Evolutionary conservation across 2,797 vertebrate genomes (phyloP), one percentile per base, ranked within the genome.

Genomic region (Coregonus suidteri): DNA sequence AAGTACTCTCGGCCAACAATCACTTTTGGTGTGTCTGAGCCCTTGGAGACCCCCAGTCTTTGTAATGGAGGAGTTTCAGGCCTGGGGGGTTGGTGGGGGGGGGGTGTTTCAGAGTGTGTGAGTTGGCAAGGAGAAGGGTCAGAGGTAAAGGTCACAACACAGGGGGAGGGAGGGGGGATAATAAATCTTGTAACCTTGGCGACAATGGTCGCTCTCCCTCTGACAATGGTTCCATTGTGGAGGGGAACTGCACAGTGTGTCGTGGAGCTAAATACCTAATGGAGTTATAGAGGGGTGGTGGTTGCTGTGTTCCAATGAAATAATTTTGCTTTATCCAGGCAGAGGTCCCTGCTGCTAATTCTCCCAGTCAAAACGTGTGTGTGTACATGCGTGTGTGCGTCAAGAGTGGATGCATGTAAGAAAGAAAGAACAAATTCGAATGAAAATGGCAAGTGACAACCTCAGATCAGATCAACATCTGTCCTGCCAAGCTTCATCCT

Each of bases 191-290:
- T 85, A 89, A 87, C 82, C 85, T 81, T 79, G 84, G 82, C 66
- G 73, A 93, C 92, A 92, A 93, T 91, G 81, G 90, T 81, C 77
- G 83, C 88, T 85, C 84, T 90, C 88, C 70, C 73, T 65, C 88
- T 87, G 91, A 93, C 93, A 93, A 92, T 91, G 92, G 91, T 87
- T 84, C 85, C 88, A 91, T 92, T 93, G 92, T 93, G 84, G 90
- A 62, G 80, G 79, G 71, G 82, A 88, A 87, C 89, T 89, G 86
- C 88, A 89, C 88, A 87, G 90, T 90, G 90, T 91, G 91, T 91
- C 87, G 90, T 92, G 91, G 90, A 92, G 90, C 91, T 91, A 88
- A 90, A 92, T 2, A 2, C 92, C 92, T 92, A 91, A 93, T 92
- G 91, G 92, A 92, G 91, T 92, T 93, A 92, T 92, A 92, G 91